phyloP scores from a whole-genome alignment of 2,888 invertebrate genomes.

The Strigamia crassipes region DNA sequence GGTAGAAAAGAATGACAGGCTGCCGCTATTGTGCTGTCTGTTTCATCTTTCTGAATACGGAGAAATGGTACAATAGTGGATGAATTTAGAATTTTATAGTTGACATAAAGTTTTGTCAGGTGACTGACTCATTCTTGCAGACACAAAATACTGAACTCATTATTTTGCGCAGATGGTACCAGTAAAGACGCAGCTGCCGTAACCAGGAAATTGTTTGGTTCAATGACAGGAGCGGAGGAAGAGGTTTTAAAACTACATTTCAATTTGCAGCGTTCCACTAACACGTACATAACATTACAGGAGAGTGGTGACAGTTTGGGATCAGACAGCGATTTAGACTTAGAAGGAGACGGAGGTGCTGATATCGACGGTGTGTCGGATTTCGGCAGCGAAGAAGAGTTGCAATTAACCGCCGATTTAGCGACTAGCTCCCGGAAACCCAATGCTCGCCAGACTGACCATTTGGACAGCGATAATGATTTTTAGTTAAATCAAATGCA shows the following conservation, averaged over 20 bases:
- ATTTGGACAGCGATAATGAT: constrained; percentile 46
- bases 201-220: neutral
- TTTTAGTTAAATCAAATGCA: constrained; percentile 22
- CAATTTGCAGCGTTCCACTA: too few species aligned
- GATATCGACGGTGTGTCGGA: constrained; percentile 46
- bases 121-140: too few species aligned
- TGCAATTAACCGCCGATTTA: constrained; percentile 45
- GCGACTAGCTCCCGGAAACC: neutral
- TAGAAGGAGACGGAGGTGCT: constrained; percentile 63
- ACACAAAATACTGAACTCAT: too few species aligned
- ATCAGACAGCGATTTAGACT: constrained; percentile 63
- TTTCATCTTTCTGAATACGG: too few species aligned
- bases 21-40: too few species aligned
- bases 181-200: neutral
- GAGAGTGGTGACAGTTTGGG: constrained; percentile 57
- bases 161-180: neutral
- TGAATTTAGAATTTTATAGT: too few species aligned
- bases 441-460: constrained; percentile 2
- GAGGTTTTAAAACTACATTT: neutral
- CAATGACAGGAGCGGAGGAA: neutral
- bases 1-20: too few species aligned
- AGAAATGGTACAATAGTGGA: too few species aligned
- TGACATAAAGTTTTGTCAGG: too few species aligned
- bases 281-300: neutral
- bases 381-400: constrained; percentile 49